Base-by-base conservation (phyloP, 2,888 invertebrate genomes). In the Caradrina kadenii region DNA sequence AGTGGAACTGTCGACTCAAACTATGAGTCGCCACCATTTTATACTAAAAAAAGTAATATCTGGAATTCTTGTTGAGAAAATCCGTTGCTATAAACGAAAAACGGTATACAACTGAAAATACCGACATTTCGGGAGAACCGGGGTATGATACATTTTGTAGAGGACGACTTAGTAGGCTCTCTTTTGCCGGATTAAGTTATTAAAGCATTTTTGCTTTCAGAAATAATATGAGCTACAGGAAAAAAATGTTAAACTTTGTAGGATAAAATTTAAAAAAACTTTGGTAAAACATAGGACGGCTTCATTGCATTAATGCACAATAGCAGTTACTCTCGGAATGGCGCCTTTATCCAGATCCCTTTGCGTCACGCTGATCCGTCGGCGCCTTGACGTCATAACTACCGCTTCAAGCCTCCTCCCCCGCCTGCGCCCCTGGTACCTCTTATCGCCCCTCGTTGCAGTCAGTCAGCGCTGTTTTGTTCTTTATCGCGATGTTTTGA, bases 401-500 rank as follows among this genome's bases (percentile, higher is more conserved):
- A 61, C 50, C 49, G 54, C 22, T 64, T 17, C 61, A 61, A 45
- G 22, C 22, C 49, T 53, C 56, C 60, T 22, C n/a, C 55, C 56
- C n/a, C 5, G 19, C 21, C 67, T 58, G 35, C 10, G 35, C 71
- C 13, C 63, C 55, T 64, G 68, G 64, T 68, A 68, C 19, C 64
- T 61, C 39, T 73, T 73, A 82, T 82, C 80, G 15, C 58, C 59
- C 63, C 72, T 69, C 63, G 52, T 49, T 76, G 76, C 75, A 78
- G 69, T 73, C 69, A 70, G 59, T 73, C 64, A 70, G 45, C 56
- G 55, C 6, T 71, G 76, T 81, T 81, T 83, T 78, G 76, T 79
- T 74, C 70, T 72, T 79, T 77, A 82, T 82, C 71, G 63, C 69
- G 42, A 70, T 70, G 68, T 79, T 78, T 65, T 72, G 75, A 82